Base-by-base conservation (phyloP, 1,140 invertebrate genomes). In the Drosophila burlai region DNA sequence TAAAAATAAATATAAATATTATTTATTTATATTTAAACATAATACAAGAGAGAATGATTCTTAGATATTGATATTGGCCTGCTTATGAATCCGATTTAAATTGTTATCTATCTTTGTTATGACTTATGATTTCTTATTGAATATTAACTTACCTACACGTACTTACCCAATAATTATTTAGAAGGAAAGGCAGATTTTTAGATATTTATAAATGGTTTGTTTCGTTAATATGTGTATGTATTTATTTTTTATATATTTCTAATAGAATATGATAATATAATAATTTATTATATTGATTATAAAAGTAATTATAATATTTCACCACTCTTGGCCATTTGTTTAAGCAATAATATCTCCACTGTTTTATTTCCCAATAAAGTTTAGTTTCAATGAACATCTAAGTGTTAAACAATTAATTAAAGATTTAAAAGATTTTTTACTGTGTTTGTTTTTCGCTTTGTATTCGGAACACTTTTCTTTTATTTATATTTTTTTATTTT, bases 391-490 rank as follows among this genome's bases (percentile, higher is more conserved):
- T 11, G 11, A 5, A 21, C 18, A 18, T 21, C 4, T 11, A 16
- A 26, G 18, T 13, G 0, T 24, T 16, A 9, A n/a, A n/a, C 13
- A 24, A 10, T 6, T 11, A 29, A 29, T 50, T n/a, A 10, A n/a
- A 34, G 7, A 40, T 40, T 24, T 8, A 1, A 8, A 13, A 34
- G 29, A 8, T 46, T 46, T 31, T 21, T 60, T 13, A 2, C 11
- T 31, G 31, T 62, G 46, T 43, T 18, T 52, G 10, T 16, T 52
- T 47, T 47, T 24, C 6, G n/a, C 15, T 24, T 47, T 61, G 26
- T 50, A 50, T 59, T 43, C 54, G 55, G 52, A 87, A 73, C 71
- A 64, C 62, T 80, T 87, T 72, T 62, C 29, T 61, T 55, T 72
- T 55, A 9, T 24, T 24, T 45, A 13, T 50, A 8, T 8, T 2